A percentile compares a stretch with the other conserved stretches of the same genome.
Evolutionary conservation across 1,140 invertebrate species (phyloP).

Genomic region (Drosophila neocordata): DNA sequence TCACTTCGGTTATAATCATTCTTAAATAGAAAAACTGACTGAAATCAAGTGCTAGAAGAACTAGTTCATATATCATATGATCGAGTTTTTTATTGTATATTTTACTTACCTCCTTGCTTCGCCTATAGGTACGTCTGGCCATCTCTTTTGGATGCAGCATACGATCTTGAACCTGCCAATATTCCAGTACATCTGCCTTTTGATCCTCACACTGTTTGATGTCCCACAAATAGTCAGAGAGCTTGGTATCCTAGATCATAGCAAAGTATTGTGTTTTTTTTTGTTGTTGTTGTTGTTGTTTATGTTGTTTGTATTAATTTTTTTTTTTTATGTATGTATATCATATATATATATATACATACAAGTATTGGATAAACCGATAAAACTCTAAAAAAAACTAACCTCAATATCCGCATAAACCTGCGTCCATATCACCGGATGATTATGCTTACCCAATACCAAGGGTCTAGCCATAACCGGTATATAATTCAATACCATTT

Average conservation of each 20-base stretch:
- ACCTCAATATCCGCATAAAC: conserved; percentile 95
- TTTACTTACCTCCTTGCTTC: conserved; percentile 62
- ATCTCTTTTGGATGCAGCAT: conserved; percentile 69
- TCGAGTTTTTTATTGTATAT: too few relatives aligned
- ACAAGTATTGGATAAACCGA: neutral
- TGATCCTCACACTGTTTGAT: conserved; percentile 90
- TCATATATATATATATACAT: neutral
- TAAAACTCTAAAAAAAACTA: conserved; percentile 70
- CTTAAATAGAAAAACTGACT: too few relatives aligned
- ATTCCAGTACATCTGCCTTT: conserved; percentile 84
- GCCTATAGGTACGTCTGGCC: conserved; percentile 55
- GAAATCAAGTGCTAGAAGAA: too few relatives aligned
- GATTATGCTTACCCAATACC: conserved; percentile 90
- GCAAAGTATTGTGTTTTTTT: conserved; percentile 20
- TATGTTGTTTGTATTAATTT: conserved; percentile 7
- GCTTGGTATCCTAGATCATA: conserved; percentile 89
- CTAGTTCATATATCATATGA: too few relatives aligned
- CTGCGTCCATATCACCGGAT: conserved; percentile 94
- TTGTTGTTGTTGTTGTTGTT: conserved; percentile 20
- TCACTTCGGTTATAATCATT: too few relatives aligned
- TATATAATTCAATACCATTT: conserved; percentile 96
- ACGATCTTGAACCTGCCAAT: conserved; percentile 53
- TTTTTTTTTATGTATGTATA: neutral
- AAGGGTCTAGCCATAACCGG: conserved; percentile 95
- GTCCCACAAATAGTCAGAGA: conserved; percentile 95